Evolutionary conservation across 2,113 vertebrate genomes (phyloP).

Genomic region (Sinocyclocheilus anshuiensis): DNA sequence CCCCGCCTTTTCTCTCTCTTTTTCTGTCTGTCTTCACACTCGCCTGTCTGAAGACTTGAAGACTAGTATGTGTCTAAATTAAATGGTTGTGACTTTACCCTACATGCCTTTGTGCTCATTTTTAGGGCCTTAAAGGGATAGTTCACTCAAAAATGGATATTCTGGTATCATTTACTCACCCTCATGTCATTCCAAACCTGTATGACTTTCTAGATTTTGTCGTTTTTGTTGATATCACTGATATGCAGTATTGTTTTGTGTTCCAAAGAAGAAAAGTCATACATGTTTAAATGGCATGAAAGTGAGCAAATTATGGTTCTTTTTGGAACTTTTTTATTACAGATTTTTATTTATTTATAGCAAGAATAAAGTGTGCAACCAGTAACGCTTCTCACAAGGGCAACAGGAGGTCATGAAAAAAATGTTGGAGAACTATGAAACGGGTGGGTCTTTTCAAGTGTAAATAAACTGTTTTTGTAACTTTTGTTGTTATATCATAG

Average conservation of each 20-base stretch:
- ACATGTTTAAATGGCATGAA: background rate
- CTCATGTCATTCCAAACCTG: background rate
- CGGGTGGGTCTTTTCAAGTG: background rate
- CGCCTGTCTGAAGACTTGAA: conserved; percentile 17
- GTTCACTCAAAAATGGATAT: background rate
- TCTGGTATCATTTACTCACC: background rate
- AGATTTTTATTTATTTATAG: background rate
- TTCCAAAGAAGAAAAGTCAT: background rate
- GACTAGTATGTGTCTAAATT: conserved; percentile 13
- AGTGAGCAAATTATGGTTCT: background rate
- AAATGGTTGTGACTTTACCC: conserved; percentile 5
- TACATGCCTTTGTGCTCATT: background rate
- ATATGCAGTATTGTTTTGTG: background rate
- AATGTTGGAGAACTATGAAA: background rate
- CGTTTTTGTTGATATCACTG: background rate
- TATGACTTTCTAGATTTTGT: background rate
- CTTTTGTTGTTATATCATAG: too few relatives aligned
- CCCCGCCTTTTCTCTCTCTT: background rate
- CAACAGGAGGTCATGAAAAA: background rate
- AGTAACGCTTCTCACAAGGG: background rate
- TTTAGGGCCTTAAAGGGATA: background rate
- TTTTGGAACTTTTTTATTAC: background rate
- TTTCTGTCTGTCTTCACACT: conserved; percentile 35
- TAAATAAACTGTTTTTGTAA: background rate
- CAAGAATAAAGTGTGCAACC: background rate